Evolutionary conservation across 2,888 invertebrate genomes (phyloP), one percentile per base, ranked within the genome.

Genomic region (Mechanitis mazaeus): DNA sequence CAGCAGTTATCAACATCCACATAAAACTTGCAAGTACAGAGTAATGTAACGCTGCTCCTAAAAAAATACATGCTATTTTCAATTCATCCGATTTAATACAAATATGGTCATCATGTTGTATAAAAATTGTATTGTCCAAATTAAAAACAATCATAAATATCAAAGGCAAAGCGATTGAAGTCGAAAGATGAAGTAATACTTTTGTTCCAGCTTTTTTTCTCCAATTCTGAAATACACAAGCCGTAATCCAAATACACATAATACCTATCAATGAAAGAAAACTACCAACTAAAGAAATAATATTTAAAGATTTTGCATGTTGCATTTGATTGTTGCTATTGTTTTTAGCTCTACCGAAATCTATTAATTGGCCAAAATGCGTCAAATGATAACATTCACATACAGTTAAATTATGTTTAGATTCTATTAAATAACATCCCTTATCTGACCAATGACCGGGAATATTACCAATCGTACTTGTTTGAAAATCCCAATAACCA

Each of bases 1-100:
- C 81, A 1, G 93, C 94, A 60, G 94, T 93, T 60, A 94, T 92
- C 33, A 94, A 78, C 94, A 94, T 94, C 94, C 94, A 94, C 72
- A 91, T 91, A 72, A 94, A 94, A 65, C 93, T 91, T 2, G 93
- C 91, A 55, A 94, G 79, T 45, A 94, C 91, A 31, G 93, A 92
- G 76, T 94, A 94, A 72, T 94, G 94, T 47, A 94, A 77, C 4
- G 92, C 69, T 6, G 92, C 91, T 3, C 94, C 94, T 12, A 93
- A 81, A n/a, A 84, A 70, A 53, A 93, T 87, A 72, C 94, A 94
- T 46, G 84, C 64, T 33, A 68, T 73, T 69, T 71, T 75, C 72
- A 72, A 79, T 58, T 78, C 59, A 53, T 83, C 72, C 46, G 77
- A 69, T 35, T 83, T 69, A 38, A 65, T 59, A 58, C 72, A 76